These are phyloP conservation scores for Alligator mississippiensis DNA, from an alignment of 2,113 vertebrate species.

Conservation along the genomic window DNA sequence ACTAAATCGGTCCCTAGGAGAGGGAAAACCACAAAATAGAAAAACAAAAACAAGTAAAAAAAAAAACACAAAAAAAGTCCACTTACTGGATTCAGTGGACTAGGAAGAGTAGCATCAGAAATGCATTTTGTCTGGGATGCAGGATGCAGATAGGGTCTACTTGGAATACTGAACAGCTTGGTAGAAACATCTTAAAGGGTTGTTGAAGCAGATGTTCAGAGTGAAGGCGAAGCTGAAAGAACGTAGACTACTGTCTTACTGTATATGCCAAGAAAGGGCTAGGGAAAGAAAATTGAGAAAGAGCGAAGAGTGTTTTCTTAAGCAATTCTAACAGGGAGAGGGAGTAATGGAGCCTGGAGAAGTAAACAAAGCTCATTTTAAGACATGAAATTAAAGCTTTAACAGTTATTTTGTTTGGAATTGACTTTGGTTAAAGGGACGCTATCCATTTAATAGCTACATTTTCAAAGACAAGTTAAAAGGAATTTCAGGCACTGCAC, in stretches of 20 bases:
- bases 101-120: neutral
- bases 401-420: neutral
- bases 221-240: neutral
- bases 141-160: neutral
- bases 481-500: neutral
- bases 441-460: neutral
- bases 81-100: neutral
- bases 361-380: neutral
- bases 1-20: neutral
- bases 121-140: neutral
- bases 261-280: neutral
- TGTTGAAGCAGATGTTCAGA: neutral
- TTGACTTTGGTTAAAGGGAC: neutral
- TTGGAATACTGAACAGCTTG: neutral
- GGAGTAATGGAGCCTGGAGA: neutral
- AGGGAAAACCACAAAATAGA: too few relatives aligned
- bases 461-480: neutral
- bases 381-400: neutral
- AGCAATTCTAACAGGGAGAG: neutral
- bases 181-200: neutral
- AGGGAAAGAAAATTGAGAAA: neutral
- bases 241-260: neutral
- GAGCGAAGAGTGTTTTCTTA: neutral
- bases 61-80: too few relatives aligned
- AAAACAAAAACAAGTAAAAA: too few relatives aligned